Conservation (phyloP, 2,797 vertebrate species). For the Falco columbarius region DNA sequence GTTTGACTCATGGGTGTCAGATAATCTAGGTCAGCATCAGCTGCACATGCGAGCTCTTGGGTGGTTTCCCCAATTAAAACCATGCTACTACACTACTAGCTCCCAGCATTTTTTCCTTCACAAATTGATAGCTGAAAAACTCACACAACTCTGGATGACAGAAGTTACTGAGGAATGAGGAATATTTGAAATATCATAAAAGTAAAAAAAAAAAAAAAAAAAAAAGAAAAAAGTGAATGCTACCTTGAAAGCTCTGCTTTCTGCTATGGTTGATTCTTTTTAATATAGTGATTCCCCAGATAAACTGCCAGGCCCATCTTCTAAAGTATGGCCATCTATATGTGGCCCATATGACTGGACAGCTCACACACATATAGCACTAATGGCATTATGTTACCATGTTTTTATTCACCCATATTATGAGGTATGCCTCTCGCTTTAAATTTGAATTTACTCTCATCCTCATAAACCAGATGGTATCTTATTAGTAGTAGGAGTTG, state of each 20-base stretch:
- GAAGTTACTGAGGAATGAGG: constrained; percentile 37
- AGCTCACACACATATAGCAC: neutral
- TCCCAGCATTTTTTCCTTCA: constrained; percentile 34
- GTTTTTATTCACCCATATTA: neutral
- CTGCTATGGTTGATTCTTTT: neutral
- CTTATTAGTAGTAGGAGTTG: constrained; percentile 5
- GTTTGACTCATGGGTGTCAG: constrained; percentile 11
- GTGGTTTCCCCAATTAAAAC: constrained; percentile 58
- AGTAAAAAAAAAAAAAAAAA: fast-evolving
- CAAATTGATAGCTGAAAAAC: constrained; percentile 50
- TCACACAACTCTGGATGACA: neutral
- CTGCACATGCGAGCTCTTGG: constrained; percentile 27
- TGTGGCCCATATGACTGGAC: neutral
- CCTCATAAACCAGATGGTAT: constrained; percentile 14
- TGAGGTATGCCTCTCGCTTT: neutral
- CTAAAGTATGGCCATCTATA: neutral
- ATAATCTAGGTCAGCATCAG: constrained; percentile 43
- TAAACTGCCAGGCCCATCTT: neutral
- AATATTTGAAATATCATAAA: constrained; percentile 29
- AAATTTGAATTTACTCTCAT: neutral
- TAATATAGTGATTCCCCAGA: neutral
- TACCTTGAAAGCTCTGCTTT: neutral
- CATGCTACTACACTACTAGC: neutral
- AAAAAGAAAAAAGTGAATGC: fast-evolving
- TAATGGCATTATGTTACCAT: neutral